A percentile compares a stretch with the other conserved stretches of the same genome.
These are phyloP conservation scores for Strongylocentrotus purpuratus DNA, from an alignment of 35 echinoderm and acorn worm genomes.

Conservation along the genomic window DNA sequence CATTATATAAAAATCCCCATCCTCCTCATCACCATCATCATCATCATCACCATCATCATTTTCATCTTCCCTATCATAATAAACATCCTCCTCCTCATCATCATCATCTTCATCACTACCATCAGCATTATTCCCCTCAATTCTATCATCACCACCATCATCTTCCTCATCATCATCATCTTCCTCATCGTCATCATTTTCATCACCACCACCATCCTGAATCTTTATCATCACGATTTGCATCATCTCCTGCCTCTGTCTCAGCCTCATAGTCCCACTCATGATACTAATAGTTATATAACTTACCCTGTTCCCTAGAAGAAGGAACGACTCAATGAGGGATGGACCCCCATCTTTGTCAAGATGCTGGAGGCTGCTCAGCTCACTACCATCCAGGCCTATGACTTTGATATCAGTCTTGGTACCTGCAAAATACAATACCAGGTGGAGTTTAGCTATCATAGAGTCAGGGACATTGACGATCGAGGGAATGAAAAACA, in stretches of 20 bases:
- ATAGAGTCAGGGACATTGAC: too few relatives aligned
- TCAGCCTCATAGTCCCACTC: background rate
- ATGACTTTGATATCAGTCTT: slow-evolving; percentile 86
- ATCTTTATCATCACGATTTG: background rate
- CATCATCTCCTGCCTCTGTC: background rate
- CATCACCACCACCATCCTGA: background rate
- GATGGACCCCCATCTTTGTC: slow-evolving; percentile 51
- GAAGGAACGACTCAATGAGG: slow-evolving; percentile 79
- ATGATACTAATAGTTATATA: background rate
- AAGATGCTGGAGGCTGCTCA: slow-evolving; percentile 58
- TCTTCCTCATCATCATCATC: background rate
- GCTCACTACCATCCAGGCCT: slow-evolving; percentile 60
- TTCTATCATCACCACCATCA: background rate
- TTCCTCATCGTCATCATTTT: background rate
- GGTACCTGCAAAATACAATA: slow-evolving; percentile 64
- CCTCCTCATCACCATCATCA: too few relatives aligned
- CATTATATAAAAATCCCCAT: too few relatives aligned
- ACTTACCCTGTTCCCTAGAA: slow-evolving; percentile 67
- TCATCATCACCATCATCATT: slow-evolving; percentile 6
- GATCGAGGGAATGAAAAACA: too few relatives aligned
- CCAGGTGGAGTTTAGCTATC: too few relatives aligned
- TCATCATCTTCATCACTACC: background rate
- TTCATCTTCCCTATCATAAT: background rate
- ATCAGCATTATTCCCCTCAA: background rate
- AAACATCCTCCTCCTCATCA: background rate